Base-by-base conservation (phyloP, 2,797 vertebrate species). In the Macropodus opercularis region DNA sequence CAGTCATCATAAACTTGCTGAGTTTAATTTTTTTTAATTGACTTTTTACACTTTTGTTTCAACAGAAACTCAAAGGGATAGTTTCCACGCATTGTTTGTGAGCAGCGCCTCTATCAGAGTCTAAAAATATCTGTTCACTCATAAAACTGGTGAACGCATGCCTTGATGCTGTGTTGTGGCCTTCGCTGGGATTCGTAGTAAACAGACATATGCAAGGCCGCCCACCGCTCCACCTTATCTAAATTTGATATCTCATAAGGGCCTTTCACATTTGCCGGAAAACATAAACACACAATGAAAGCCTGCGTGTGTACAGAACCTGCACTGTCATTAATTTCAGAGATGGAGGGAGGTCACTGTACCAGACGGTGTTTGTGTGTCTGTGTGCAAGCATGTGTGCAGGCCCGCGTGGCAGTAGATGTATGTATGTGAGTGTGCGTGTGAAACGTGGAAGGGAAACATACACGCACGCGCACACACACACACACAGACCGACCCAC, bases 251-350 rank as follows among this genome's bases (percentile, higher is more conserved):
- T 58, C 72, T 89, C 85, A 76, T 75, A 77, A 79, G 82, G 74
- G 77, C 80, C 78, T 79, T 81, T 86, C 81, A 84, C 83, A 85
- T 81, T 72, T 67, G 52, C 63, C 54, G 52, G 48, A 43, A 83
- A 84, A 83, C 71, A 83, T 63, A 87, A 86, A 86, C 77, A 79
- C 67, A 53, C 49, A 50, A 27, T 18, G 42, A 72, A 78, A 17
- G 74, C 42, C 55, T 73, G 67, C 68, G 47, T 24, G 72, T 56
- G 66, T 79, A 51, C 34, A 3, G 69, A 87, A 85, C 84, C 86
- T 86, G 85, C 81, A 78, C 84, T 72, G 87, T 89, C 86, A 86
- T 88, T 88, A 77, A 79, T 85, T 80, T 81, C 65, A 56, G 76
- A 84, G 77, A 77, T 66, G 69, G 84, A 81, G 84, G 75, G 72